Evolutionary conservation across 2,113 vertebrate species (phyloP), one percentile per base, ranked within the genome.

Genomic region (Gnathonemus echidnorhynchus): DNA sequence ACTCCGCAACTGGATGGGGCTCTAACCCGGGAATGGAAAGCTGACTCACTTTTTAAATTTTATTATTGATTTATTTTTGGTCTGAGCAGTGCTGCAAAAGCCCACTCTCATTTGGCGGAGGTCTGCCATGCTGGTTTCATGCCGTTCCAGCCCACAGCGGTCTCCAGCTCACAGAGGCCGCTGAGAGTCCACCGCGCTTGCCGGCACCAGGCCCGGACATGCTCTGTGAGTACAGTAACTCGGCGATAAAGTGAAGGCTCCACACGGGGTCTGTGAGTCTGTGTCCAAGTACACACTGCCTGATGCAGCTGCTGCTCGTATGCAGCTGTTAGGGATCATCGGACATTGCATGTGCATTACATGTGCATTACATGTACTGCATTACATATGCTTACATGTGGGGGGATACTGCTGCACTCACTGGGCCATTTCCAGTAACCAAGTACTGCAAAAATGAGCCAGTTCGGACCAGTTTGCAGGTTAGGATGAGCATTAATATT

Each of bases 41-140:
- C 90, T 95, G 94, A 94, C 89, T 96, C 95, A 95, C 93, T 90
- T 89, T 21, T 84, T 92, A 92, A 87, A 90, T 90, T 92, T 91
- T 91, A 89, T 92, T 92, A 87, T 89, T 35, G 89, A 92, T 92
- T 95, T 94, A 91, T 94, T 95, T 94, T 92, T 90, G 88, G 91
- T 92, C 87, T 89, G 21, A 56, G 89, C 89, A 92, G 92, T 94
- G 92, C 50, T 85, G 31, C 5, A 80, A 42, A 80, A 92, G 91
- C 89, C 90, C 90, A 17, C 84, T 88, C 58, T 74, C 21, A 15
- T 89, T 87, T 86, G 92, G 74, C 39, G 74, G 5, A 42, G 6
- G 17, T 35, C 15, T 80, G 74, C 15, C 5, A 19, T 90, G 90
- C 90, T 90, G 86, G 88, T 91, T 84, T 92, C 91, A 93, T 93